Conservation (phyloP, 1,140 invertebrate species). For the Bombus cullumanus region DNA sequence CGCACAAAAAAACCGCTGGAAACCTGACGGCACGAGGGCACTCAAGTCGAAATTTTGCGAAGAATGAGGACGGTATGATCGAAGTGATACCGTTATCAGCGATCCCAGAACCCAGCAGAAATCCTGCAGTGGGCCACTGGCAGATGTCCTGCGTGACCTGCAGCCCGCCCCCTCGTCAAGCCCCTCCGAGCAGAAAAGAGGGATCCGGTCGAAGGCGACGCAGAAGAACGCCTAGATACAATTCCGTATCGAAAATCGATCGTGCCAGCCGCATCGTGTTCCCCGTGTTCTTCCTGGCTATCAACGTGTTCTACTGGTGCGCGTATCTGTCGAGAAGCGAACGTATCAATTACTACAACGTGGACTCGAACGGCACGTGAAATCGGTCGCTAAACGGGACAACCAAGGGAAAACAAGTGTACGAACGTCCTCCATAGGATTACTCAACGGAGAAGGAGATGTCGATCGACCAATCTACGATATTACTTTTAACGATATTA, state of each 20-base stretch:
- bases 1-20: slow-evolving; percentile 59
- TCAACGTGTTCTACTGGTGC: slow-evolving; percentile 92
- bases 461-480: slow-evolving; percentile 7
- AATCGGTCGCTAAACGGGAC: background rate
- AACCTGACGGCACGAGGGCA: slow-evolving; percentile 53
- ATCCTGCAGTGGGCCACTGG: slow-evolving; percentile 63
- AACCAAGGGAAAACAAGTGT: background rate
- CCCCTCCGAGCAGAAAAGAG: slow-evolving; percentile 71
- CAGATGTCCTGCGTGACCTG: slow-evolving; percentile 74
- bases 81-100: slow-evolving; percentile 83
- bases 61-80: slow-evolving; percentile 70
- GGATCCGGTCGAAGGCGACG: slow-evolving; percentile 79
- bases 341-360: slow-evolving; percentile 80
- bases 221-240: slow-evolving; percentile 86
- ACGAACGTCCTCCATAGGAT: background rate
- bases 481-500: no score
- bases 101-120: slow-evolving; percentile 66
- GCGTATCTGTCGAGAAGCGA: slow-evolving; percentile 88
- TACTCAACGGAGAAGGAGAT: background rate
- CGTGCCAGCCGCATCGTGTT: slow-evolving; percentile 89
- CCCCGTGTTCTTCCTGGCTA: slow-evolving; percentile 89
- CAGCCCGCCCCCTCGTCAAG: slow-evolving; percentile 50
- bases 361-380: slow-evolving; percentile 45
- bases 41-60: slow-evolving; percentile 58
- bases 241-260: slow-evolving; percentile 92